Base-by-base conservation (phyloP, 2,797 vertebrate species). In the Falco berigora region DNA sequence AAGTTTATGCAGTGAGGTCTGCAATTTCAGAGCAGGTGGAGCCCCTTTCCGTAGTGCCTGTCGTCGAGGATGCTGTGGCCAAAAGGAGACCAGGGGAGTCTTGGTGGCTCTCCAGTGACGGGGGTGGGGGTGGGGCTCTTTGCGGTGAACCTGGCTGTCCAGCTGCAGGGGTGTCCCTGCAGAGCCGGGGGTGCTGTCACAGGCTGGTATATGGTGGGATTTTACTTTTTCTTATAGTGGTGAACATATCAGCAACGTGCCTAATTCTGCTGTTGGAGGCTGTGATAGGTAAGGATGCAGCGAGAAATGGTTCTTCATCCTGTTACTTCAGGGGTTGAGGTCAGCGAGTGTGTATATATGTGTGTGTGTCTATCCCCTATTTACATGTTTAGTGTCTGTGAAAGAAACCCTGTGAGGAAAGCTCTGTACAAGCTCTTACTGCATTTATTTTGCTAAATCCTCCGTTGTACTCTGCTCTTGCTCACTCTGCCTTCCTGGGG, bases 131-230 rank as follows among this genome's bases (percentile, higher is more conserved):
- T 6, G 6, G 59, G 27, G 12, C 30, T 90, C 36, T 71, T 58
- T 34, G 12, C 2, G 3, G 19, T 5, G 18, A 73, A 19, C 21
- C 9, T 42, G 44, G 36, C 14, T n/a, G 61, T 91, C 34, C 44
- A 80, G 42, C 4, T 1, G 0, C 9, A 25, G 56, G 5, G 14
- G 1, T 44, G n/a, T 67, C 36, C 38, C 67, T 64, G 61, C 0
- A 1, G 55, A 85, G 36, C 36, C 3, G 1, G 18, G 19, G 30
- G 24, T 2, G 0, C 27, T 73, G 1, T 55, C 44, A 25, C 19
- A 42, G 32, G 3, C n/a, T 38, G 42, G 27, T 62, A 62, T 74
- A 28, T 25, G 40, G 28, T 24, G 56, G 28, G 36, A 40, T 74
- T 86, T 92, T 67, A 40, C 38, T 73, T 86, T 50, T 8, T 42